Conservation (phyloP, 2,113 vertebrate species). For the Anoura caudifer region DNA sequence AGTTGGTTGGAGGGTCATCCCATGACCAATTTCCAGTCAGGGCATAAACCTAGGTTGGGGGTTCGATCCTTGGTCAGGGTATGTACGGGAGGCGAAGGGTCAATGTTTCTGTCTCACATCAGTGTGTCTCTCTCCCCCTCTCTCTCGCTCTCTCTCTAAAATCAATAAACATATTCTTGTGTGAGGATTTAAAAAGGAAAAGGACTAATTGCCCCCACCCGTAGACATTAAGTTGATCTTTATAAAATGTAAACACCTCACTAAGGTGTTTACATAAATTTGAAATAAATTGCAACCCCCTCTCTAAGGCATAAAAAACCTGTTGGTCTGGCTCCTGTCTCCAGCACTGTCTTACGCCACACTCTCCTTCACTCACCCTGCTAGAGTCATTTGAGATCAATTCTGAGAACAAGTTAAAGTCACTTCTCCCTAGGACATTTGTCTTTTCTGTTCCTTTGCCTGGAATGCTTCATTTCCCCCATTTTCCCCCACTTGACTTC, state of each 20-base stretch:
- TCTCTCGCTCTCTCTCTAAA: too few species aligned
- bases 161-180: too few species aligned
- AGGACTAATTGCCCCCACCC: background rate
- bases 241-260: background rate
- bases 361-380: background rate
- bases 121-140: too few species aligned
- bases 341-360: rapidly evolving
- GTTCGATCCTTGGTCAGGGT: too few species aligned
- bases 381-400: background rate
- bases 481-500: background rate
- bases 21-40: too few species aligned
- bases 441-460: background rate
- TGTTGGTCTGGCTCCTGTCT: rapidly evolving
- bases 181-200: too few species aligned
- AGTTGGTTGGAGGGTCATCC: too few species aligned
- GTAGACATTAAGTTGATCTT: background rate
- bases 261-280: background rate
- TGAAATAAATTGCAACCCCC: background rate
- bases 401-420: background rate
- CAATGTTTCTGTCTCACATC: too few species aligned
- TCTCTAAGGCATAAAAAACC: background rate
- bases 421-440: background rate
- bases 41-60: too few species aligned
- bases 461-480: background rate
- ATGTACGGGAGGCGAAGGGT: too few species aligned